phyloP scores from a whole-genome alignment of 2,888 invertebrate species.

The Bimastos eiseni region DNA sequence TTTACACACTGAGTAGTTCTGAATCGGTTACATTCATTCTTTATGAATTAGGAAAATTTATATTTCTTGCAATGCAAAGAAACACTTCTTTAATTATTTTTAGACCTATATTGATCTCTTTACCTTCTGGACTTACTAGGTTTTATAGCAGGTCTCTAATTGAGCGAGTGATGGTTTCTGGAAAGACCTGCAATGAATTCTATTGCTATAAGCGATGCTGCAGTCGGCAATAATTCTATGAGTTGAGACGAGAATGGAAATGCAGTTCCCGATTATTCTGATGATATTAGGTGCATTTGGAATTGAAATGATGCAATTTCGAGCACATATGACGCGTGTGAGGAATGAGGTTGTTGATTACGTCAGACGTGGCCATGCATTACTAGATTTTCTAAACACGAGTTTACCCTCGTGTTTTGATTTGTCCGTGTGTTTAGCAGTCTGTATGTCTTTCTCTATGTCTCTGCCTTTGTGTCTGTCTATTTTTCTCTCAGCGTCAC shows the following conservation, averaged over 20 bases:
- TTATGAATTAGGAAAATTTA: background rate
- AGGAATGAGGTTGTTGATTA: background rate
- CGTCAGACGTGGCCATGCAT: background rate
- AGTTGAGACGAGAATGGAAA: background rate
- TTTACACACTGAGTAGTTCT: no score
- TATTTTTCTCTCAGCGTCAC: background rate
- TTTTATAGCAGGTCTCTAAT: background rate
- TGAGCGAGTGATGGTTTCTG: background rate
- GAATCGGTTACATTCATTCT: background rate
- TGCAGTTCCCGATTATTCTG: background rate
- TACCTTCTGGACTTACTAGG: background rate
- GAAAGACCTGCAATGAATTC: background rate
- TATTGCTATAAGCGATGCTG: background rate
- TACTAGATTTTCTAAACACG: background rate
- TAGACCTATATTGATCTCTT: background rate
- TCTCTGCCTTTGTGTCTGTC: background rate
- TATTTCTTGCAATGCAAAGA: background rate
- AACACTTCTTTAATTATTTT: background rate
- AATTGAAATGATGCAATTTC: background rate
- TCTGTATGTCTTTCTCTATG: background rate
- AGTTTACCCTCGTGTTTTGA: background rate
- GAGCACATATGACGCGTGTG: background rate
- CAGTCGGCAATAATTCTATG: background rate
- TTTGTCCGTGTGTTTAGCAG: background rate
- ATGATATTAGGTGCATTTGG: constrained; percentile 13